Conservation (phyloP, 2,888 invertebrate genomes). For the Tenthredo amoena region DNA sequence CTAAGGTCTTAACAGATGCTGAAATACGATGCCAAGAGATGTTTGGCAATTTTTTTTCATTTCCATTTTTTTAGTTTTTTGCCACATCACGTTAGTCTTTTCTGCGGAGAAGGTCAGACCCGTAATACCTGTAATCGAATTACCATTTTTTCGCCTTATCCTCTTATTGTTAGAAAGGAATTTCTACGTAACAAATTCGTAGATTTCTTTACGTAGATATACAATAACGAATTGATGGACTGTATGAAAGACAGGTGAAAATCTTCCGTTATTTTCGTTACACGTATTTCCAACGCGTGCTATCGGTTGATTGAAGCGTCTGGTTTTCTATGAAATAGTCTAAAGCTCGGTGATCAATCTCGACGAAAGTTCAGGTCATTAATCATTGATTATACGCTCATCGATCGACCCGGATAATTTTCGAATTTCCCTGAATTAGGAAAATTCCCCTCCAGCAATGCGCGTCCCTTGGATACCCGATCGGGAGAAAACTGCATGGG, state of each 20-base stretch:
- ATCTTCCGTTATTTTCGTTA: conserved; percentile 11
- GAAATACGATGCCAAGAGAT: conserved; percentile 73
- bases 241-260: background rate
- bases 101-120: conserved; percentile 52
- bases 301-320: conserved; percentile 19
- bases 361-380: conserved; percentile 65
- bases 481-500: conserved; percentile 23
- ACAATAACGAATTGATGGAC: background rate
- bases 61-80: conserved; percentile 32
- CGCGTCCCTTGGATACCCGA: background rate
- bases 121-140: background rate
- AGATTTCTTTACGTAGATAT: background rate
- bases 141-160: conserved; percentile 23
- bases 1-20: conserved; percentile 73
- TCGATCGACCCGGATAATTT: conserved; percentile 75
- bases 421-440: conserved; percentile 76
- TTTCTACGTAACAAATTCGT: background rate
- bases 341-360: conserved; percentile 32
- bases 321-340: background rate
- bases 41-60: conserved; percentile 62
- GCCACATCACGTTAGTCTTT: conserved; percentile 57
- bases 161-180: background rate
- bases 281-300: background rate
- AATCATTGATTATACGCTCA: conserved; percentile 77
- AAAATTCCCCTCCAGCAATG: conserved; percentile 61